Evolutionary conservation across 2,888 invertebrate genomes (phyloP).

Genomic region (Abrostola tripartita): DNA sequence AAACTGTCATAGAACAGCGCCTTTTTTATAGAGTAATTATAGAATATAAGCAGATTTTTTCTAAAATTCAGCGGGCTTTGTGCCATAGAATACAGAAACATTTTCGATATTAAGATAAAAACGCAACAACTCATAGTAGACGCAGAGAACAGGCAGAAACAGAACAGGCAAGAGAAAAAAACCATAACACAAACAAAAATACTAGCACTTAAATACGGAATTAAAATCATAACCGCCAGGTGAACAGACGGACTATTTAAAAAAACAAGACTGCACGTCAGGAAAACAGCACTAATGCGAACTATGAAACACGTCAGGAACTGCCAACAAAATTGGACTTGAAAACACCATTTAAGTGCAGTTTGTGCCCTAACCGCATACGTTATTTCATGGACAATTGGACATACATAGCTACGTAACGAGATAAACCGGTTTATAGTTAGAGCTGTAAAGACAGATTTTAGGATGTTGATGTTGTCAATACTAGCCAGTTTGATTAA

Average conservation of each 20-base stretch:
- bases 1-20: no score
- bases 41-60: no score
- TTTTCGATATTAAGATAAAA: no score
- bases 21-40: no score
- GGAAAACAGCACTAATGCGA: conserved; percentile 58
- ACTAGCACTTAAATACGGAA: background rate
- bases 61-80: no score
- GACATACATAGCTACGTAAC: background rate
- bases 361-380: background rate
- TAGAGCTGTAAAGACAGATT: no score
- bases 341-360: conserved; percentile 22
- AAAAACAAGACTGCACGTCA: conserved; percentile 50
- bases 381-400: background rate
- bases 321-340: conserved; percentile 50
- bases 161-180: background rate
- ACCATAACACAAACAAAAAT: background rate
- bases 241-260: conserved; percentile 56
- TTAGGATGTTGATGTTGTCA: no score
- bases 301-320: conserved; percentile 65
- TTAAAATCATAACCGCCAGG: conserved; percentile 56
- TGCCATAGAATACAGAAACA: no score
- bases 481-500: no score
- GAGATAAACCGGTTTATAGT: background rate
- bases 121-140: no score
- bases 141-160: no score